Base-by-base conservation (phyloP, 2,888 invertebrate species). In the Cheilosia variabilis region DNA sequence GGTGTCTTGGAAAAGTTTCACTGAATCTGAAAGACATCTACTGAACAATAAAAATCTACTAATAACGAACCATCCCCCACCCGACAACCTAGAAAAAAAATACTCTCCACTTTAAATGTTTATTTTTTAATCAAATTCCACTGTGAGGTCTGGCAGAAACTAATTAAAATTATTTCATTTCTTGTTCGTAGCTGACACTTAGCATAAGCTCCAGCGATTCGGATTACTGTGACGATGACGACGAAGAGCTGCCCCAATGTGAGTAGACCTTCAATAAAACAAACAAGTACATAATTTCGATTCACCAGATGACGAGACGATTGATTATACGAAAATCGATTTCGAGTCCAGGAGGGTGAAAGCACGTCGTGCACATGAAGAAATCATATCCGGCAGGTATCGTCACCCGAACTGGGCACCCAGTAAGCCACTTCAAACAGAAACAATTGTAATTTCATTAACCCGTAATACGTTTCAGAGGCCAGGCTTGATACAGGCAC, bases 261-360 rank as follows among this genome's bases (percentile, higher is more conserved):
- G 87, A 90, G 90, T 88, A 34, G 4, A 62, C 7, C 17, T 4
- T 31, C 4, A 24, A n/a, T 63, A 3, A 24, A 58, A 45, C 4
- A 41, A 31, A 31, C n/a, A 52, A 45, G 37, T 37, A 63, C 9
- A 50, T 27, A 52, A 45, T 19, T 58, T 53, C 27, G 7, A 27
- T 37, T 47, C 3, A 9, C 6, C 47, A 91, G 92, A 89, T 89
- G 92, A 91, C 68, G 92, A 92, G 71, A 89, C 91, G 22, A 90
- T 92, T 80, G 93, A 92, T 81, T 92, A 92, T 34, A 91, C 92
- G 1, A 91, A 92, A 87, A 92, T 92, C 66, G 92, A 92, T 82
- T 92, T 92, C 78, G 93, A 93, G 68, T 90, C 91, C 2, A 89
- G 93, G 2, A 89, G 92, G 9, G 91, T 92, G 0, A 92, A 92